phyloP scores from a whole-genome alignment of 2,113 vertebrate species.

The Podiceps cristatus region DNA sequence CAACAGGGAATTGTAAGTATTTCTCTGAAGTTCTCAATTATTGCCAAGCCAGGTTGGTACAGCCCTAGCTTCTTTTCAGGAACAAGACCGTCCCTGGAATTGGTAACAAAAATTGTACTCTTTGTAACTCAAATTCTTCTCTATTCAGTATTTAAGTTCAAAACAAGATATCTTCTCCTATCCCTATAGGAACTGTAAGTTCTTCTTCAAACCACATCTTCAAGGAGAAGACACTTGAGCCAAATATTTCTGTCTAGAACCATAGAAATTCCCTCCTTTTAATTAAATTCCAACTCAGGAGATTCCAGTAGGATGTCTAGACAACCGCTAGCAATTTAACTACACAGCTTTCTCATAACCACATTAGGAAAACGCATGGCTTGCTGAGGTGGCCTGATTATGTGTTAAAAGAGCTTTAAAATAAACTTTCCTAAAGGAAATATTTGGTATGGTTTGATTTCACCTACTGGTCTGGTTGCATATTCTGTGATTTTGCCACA shows the following conservation, averaged over 20 bases:
- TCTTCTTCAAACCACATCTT: slow-evolving; percentile 39
- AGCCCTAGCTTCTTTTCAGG: not conserved
- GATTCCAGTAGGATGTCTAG: slow-evolving; percentile 25
- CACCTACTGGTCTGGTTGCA: not conserved
- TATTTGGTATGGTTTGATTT: not conserved
- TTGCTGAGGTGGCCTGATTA: slow-evolving; percentile 2
- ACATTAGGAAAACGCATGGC: not conserved
- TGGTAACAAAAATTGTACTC: not conserved
- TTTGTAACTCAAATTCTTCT: not conserved
- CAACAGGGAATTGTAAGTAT: not conserved
- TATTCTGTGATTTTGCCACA: not conserved
- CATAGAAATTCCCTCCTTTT: not conserved
- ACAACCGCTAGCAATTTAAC: slow-evolving; percentile 3
- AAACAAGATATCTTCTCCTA: not conserved
- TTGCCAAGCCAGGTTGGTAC: not conserved
- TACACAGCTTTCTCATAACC: slow-evolving; percentile 17
- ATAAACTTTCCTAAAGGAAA: not conserved
- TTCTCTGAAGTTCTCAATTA: not conserved
- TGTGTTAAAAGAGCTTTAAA: slow-evolving; percentile 4
- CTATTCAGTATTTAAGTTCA: not conserved
- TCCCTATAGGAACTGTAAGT: not conserved
- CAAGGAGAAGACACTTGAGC: not conserved
- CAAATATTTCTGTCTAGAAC: slow-evolving; percentile 4
- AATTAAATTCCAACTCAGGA: slow-evolving; percentile 40
- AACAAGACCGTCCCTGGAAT: not conserved